These are phyloP conservation scores for Pimephales promelas DNA, from an alignment of 2,113 vertebrate genomes.

Conservation along the genomic window DNA sequence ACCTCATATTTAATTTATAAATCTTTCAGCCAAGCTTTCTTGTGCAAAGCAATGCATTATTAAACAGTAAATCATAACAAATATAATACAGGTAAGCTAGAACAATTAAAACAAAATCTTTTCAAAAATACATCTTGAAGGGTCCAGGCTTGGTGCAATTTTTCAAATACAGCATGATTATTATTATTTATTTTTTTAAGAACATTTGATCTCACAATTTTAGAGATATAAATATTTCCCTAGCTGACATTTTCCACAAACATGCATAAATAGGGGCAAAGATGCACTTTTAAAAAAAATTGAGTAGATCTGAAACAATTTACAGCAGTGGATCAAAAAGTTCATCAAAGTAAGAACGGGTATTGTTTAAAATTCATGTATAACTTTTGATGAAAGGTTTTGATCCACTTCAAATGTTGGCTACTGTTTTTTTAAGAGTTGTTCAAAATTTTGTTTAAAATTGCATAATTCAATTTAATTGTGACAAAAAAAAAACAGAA, in stretches of 20 bases:
- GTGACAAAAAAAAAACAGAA: not conserved
- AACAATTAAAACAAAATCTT: slow-evolving; percentile 20
- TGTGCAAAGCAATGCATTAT: slow-evolving; percentile 69
- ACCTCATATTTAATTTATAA: slow-evolving; percentile 59
- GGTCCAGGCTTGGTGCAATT: slow-evolving; percentile 20
- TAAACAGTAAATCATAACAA: slow-evolving; percentile 58
- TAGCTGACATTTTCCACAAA: not conserved
- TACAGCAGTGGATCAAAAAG: too few relatives aligned
- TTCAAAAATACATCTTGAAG: slow-evolving; percentile 51
- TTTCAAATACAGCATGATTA: not conserved
- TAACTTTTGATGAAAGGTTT: too few relatives aligned
- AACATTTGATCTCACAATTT: not conserved
- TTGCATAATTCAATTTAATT: not conserved
- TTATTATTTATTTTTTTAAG: too few relatives aligned
- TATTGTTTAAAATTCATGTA: too few relatives aligned
- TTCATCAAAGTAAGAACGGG: too few relatives aligned
- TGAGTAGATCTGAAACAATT: not conserved
- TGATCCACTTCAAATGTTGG: too few relatives aligned
- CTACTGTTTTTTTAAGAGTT: not conserved
- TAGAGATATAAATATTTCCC: not conserved
- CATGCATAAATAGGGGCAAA: slow-evolving; percentile 1
- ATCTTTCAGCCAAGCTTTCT: slow-evolving; percentile 45
- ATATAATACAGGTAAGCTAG: slow-evolving; percentile 59
- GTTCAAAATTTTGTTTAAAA: not conserved
- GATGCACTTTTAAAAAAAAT: not conserved